Evolutionary conservation across 2,888 invertebrate genomes (phyloP), one percentile per base, ranked within the genome.

Genomic region (Eupeodes luniger): DNA sequence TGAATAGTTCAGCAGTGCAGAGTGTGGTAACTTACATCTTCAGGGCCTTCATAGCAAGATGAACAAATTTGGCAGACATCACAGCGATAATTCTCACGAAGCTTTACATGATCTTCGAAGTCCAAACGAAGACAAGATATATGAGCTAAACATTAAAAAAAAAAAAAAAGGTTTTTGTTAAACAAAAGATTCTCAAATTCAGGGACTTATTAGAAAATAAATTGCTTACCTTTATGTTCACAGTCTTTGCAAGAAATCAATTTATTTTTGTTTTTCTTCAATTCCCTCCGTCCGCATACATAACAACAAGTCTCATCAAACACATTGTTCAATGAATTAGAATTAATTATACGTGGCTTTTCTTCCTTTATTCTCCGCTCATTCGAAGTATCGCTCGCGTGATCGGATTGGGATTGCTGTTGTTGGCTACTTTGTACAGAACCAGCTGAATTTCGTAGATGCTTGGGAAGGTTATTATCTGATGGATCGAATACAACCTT

Each of bases 51-150:
- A 90, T 95, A 96, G 92, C 98, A 98, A 57, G 97, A 94, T 64
- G 95, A 95, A 93, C 98, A 98, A 12, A 96, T 97, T 93, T 98
- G 98, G 91, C 98, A 98, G 92, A 97, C 96, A 74, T 97, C 96
- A 92, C 98, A 98, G 91, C 97, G 98, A 97, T 97, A 98, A 47
- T 91, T 91, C 44, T 91, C 91, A n/a, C 92, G 91, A 0, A 92
- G 90, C n/a, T 89, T 86, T 5, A 89, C 90, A 27, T 91, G 81
- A 53, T 92, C 90, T 10, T 92, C 91, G 64, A 92, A 92, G 14
- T 90, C 90, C 0, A 91, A 85, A 1, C 90, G 88, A 27, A 93
- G 79, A 55, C 93, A 93, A 1, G 85, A 69, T 40, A 91, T 91
- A 72, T 93, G 93, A 83, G 91, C 92, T 92, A 64, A 6, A 27